Conservation (phyloP, 1,140 invertebrate species). For the Aphidius gifuensis region DNA sequence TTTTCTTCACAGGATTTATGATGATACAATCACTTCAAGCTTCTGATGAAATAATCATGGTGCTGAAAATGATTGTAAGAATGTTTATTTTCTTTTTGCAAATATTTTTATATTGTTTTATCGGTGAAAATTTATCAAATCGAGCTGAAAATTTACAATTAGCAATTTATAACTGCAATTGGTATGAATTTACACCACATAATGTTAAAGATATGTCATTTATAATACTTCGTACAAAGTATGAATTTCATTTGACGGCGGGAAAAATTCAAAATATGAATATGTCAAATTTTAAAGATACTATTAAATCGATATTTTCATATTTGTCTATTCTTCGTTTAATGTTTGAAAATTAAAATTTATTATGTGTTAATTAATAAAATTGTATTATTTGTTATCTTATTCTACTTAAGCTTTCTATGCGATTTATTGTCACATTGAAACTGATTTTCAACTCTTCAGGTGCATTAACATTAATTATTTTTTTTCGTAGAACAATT, state of each 20-base stretch:
- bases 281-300: constrained; percentile 19
- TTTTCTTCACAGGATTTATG: too few species aligned
- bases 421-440: too few species aligned
- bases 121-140: constrained; percentile 16
- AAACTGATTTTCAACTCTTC: too few species aligned
- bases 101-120: constrained; percentile 25
- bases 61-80: too few species aligned
- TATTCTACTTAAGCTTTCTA: too few species aligned
- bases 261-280: constrained; percentile 25
- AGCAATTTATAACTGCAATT: constrained; percentile 19
- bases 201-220: constrained; percentile 22
- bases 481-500: too few species aligned
- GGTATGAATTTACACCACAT: constrained; percentile 22
- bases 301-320: constrained; percentile 23
- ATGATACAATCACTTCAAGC: too few species aligned
- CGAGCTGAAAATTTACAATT: constrained; percentile 19
- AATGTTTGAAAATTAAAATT: too few species aligned
- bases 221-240: constrained; percentile 20
- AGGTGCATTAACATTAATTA: too few species aligned
- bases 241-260: constrained; percentile 23
- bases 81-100: constrained; percentile 1
- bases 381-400: too few species aligned
- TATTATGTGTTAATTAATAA: too few species aligned
- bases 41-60: too few species aligned
- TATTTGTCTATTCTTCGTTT: constrained; percentile 22